Evolutionary conservation across 1,140 invertebrate genomes (phyloP), one percentile per base, ranked within the genome.

Genomic region (Drosophila busckii): DNA sequence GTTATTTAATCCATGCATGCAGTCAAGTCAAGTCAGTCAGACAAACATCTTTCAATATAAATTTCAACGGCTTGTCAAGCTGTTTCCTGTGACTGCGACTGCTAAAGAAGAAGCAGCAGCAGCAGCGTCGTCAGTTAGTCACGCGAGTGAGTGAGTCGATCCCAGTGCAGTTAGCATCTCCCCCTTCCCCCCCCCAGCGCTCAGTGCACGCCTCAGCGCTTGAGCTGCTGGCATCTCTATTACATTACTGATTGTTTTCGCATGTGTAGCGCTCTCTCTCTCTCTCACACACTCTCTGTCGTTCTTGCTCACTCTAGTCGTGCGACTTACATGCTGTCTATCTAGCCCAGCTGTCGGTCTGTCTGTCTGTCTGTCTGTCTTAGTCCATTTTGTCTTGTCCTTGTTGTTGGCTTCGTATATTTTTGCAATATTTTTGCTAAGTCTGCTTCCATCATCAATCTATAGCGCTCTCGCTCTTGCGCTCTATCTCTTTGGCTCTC

Each of bases 41-140:
- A 56, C 67, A 63, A 80, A 80, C 75, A 80, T 80, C 75, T 82
- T 80, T 80, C 75, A 82, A 80, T 80, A 82, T 82, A 73, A 82
- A 80, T 75, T 80, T 80, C 75, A 80, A 75, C 75, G 69, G 75
- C 75, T 82, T 80, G 75, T 82, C 75, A 80, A 80, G 70, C 75
- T 75, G 75, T 69, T 80, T 73, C 65, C 75, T 66, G 55, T 28
- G 25, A n/a, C n/a, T n/a, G n/a, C n/a, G n/a, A n/a, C n/a, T n/a
- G n/a, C n/a, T n/a, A n/a, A n/a, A n/a, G n/a, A n/a, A n/a, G n/a
- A n/a, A n/a, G n/a, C n/a, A n/a, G n/a, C n/a, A n/a, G n/a, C n/a
- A n/a, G n/a, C n/a, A n/a, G n/a, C n/a, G n/a, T n/a, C n/a, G n/a
- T n/a, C n/a, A n/a, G n/a, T n/a, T n/a, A n/a, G n/a, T n/a, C n/a